These are phyloP conservation scores for Creontiades dilutus DNA, from an alignment of 2,888 invertebrate genomes.

Conservation along the genomic window DNA sequence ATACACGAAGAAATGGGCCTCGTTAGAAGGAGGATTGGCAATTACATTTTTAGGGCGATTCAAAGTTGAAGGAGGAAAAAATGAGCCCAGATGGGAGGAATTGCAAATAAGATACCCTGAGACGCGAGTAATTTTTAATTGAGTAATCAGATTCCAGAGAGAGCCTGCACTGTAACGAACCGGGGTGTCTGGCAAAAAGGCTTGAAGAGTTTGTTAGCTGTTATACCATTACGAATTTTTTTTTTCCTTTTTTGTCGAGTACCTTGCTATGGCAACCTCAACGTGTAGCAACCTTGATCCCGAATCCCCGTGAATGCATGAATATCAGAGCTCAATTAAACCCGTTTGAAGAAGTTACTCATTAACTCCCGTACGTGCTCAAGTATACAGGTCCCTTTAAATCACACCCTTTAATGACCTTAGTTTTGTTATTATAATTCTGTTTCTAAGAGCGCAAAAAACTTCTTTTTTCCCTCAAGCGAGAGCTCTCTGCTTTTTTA, in stretches of 20 bases:
- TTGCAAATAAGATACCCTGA: constrained; percentile 65
- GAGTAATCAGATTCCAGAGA: constrained; percentile 66
- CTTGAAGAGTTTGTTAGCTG: constrained; percentile 66
- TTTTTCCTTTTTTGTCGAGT: constrained; percentile 1
- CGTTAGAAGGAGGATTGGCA: constrained; percentile 65
- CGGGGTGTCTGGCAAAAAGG: constrained; percentile 45
- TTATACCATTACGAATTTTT: constrained; percentile 58
- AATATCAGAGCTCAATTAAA: constrained; percentile 69
- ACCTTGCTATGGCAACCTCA: constrained; percentile 14
- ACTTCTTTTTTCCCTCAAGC: background rate
- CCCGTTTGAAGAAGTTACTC: constrained; percentile 69
- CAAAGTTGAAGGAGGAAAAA: constrained; percentile 22
- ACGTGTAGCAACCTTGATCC: constrained; percentile 18
- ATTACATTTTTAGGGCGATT: constrained; percentile 66
- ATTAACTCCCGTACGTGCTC: constrained; percentile 63
- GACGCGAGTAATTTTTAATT: constrained; percentile 67
- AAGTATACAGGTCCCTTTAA: constrained; percentile 47
- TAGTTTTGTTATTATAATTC: constrained; percentile 61
- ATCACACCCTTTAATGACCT: constrained; percentile 59
- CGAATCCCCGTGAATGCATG: constrained; percentile 56
- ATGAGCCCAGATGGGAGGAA: constrained; percentile 7
- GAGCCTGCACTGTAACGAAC: constrained; percentile 62
- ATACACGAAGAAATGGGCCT: constrained; percentile 59
- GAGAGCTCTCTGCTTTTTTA: no score
- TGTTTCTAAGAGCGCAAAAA: background rate